Evolutionary conservation across 2,113 vertebrate genomes (phyloP).

Genomic region (Anolis carolinensis): DNA sequence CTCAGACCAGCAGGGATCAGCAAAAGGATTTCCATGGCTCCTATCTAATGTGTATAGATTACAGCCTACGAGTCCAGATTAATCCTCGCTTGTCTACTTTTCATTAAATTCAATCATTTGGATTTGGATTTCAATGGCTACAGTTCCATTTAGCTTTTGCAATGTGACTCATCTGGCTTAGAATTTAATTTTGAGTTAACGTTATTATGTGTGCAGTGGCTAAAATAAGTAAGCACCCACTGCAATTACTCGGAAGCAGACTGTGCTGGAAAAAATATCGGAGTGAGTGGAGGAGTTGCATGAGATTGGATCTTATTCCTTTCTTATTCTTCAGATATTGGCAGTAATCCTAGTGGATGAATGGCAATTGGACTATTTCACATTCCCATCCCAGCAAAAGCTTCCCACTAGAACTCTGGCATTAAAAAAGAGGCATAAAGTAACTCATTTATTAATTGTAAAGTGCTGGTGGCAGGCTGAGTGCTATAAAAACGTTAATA

Average conservation of each 20-base stretch:
- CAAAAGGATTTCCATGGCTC: neutral
- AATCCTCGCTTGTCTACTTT: neutral
- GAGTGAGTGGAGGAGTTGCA: neutral
- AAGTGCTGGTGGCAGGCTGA: neutral
- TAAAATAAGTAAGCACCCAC: neutral
- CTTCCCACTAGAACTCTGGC: neutral
- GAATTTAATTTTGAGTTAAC: neutral
- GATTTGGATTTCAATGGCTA: neutral
- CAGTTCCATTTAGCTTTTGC: neutral
- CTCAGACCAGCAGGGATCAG: neutral
- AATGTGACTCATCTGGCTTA: neutral
- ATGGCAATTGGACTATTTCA: neutral
- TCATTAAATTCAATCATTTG: neutral
- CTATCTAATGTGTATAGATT: neutral
- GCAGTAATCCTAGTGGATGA: neutral
- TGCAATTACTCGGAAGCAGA: neutral
- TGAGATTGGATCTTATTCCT: neutral
- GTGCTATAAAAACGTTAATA: neutral
- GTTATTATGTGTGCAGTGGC: neutral
- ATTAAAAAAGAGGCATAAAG: neutral
- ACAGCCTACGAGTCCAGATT: neutral
- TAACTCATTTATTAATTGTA: neutral
- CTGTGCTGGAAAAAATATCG: neutral
- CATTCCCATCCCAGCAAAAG: no score
- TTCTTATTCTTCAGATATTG: neutral